Conservation (phyloP, 2,113 vertebrate genomes). For the Neodontobutis hainanensis region DNA sequence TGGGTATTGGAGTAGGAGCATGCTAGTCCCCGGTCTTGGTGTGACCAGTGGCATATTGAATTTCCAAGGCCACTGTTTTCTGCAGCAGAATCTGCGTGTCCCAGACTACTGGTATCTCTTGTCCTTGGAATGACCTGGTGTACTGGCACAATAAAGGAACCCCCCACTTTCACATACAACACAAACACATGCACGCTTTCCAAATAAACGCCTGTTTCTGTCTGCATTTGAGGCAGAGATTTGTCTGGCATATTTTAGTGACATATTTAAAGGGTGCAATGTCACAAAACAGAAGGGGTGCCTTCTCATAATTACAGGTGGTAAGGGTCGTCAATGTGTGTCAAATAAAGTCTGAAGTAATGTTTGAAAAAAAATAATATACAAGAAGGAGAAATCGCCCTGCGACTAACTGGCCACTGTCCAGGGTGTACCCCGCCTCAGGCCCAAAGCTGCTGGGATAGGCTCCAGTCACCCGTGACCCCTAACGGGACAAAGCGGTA, state of each 20-base stretch:
- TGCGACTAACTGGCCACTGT: no score
- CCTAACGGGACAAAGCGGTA: no score
- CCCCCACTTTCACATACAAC: slow-evolving; percentile 20
- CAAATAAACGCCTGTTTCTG: slow-evolving; percentile 27
- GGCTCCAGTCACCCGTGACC: no score
- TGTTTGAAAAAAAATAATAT: no score
- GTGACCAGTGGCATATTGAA: slow-evolving; percentile 31
- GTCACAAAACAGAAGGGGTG: slow-evolving; percentile 25
- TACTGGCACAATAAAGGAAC: slow-evolving; percentile 42
- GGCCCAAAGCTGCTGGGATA: no score
- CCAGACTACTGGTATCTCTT: slow-evolving; percentile 28
- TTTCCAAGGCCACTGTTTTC: slow-evolving; percentile 38
- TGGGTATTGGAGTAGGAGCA: not conserved
- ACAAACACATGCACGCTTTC: slow-evolving; percentile 12
- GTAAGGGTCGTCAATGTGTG: no score
- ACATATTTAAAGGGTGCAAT: slow-evolving; percentile 19
- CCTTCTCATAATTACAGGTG: not conserved
- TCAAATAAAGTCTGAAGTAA: no score
- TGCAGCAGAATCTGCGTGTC: slow-evolving; percentile 39
- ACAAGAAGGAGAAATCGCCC: no score
- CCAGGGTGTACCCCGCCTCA: no score
- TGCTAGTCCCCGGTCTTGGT: slow-evolving; percentile 18
- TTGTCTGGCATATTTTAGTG: slow-evolving; percentile 28
- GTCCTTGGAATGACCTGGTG: slow-evolving; percentile 66
- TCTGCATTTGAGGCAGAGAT: slow-evolving; percentile 29